These are phyloP conservation scores for Triops cancriformis DNA, from an alignment of 1,140 invertebrate genomes.

Conservation along the genomic window DNA sequence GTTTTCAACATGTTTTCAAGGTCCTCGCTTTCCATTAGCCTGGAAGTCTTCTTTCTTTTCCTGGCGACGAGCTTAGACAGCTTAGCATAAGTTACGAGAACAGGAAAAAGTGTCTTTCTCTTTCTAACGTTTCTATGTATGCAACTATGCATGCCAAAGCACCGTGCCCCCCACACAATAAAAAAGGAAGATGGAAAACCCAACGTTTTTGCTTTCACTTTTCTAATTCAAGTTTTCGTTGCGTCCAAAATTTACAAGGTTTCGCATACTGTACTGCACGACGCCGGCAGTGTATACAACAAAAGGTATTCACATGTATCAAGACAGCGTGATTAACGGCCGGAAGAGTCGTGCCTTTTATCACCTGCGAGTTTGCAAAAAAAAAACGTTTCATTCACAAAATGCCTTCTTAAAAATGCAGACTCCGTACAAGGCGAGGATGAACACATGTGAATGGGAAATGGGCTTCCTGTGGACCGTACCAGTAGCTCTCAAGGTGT, in stretches of 20 bases:
- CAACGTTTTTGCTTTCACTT: neutral
- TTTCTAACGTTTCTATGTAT: neutral
- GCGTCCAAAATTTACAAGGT: neutral
- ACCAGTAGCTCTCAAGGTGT: constrained; percentile 4
- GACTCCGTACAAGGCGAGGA: neutral
- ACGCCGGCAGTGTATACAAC: too few species aligned
- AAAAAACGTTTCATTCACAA: neutral
- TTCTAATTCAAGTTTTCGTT: neutral
- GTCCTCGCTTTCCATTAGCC: neutral
- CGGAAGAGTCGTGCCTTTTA: neutral
- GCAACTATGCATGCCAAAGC: neutral
- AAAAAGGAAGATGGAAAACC: neutral
- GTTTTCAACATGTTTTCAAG: neutral
- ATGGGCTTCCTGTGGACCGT: neutral
- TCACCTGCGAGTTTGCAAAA: neutral
- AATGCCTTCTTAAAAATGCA: neutral
- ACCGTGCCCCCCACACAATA: neutral
- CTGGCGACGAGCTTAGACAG: neutral
- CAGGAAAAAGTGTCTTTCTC: neutral
- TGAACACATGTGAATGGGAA: constrained; percentile 3
- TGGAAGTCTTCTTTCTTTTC: neutral
- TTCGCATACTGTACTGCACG: neutral
- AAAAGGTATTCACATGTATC: neutral
- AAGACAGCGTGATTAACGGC: neutral
- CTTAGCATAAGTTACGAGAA: constrained; percentile 9